phyloP scores from a whole-genome alignment of 2,888 invertebrate species.

The Phaonia tiefii region DNA sequence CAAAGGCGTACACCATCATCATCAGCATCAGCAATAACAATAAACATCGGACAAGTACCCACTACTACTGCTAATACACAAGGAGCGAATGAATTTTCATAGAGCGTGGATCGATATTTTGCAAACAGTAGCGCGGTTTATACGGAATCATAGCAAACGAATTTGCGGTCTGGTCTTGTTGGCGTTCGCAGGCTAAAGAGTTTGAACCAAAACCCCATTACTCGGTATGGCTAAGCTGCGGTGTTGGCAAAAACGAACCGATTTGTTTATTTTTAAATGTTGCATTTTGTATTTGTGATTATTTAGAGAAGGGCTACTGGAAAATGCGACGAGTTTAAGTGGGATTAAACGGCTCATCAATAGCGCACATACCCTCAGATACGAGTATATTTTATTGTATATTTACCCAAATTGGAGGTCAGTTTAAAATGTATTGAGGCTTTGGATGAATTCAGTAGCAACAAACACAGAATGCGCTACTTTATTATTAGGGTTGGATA shows the following conservation, averaged over 20 bases:
- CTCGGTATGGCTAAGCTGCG: conserved; percentile 36
- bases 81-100: not conserved
- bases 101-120: not conserved
- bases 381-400: no score
- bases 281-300: conserved; percentile 35
- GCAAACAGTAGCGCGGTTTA: conserved; percentile 31
- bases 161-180: conserved; percentile 18
- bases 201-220: conserved; percentile 1
- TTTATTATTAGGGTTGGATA: no score
- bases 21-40: conserved; percentile 37
- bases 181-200: not conserved
- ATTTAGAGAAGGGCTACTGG: conserved; percentile 61
- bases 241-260: conserved; percentile 48
- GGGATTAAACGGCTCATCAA: not conserved
- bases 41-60: conserved; percentile 42
- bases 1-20: conserved; percentile 3
- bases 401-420: no score
- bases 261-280: conserved; percentile 62
- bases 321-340: not conserved
- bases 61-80: not conserved
- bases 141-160: conserved; percentile 8
- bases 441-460: no score
- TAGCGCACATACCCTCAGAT: no score
- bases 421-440: no score
- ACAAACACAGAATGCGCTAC: no score